These are phyloP conservation scores for Drosophila triauraria DNA, from an alignment of 1,140 invertebrate genomes.

Conservation along the genomic window DNA sequence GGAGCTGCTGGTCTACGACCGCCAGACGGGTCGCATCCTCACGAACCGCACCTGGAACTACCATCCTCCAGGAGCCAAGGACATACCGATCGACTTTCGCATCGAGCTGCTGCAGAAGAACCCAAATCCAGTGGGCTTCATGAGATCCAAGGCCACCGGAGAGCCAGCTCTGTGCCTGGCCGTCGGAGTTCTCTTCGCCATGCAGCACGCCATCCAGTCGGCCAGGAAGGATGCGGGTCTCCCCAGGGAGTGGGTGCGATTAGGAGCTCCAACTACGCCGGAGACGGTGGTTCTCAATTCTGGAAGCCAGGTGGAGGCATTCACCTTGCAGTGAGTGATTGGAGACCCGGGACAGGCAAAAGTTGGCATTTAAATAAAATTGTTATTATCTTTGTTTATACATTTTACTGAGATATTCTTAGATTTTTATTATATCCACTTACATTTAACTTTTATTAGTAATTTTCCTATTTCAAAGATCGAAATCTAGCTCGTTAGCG, in stretches of 20 bases:
- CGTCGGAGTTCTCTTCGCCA: slow-evolving; percentile 89
- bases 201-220: slow-evolving; percentile 89
- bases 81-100: slow-evolving; percentile 93
- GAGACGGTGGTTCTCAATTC: slow-evolving; percentile 82
- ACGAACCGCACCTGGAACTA: slow-evolving; percentile 93
- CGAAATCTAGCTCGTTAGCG: background rate
- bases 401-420: too few species aligned
- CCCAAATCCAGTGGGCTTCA: slow-evolving; percentile 88
- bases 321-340: slow-evolving; percentile 15
- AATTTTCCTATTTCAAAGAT: background rate
- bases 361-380: background rate
- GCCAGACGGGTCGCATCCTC: slow-evolving; percentile 88
- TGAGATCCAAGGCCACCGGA: slow-evolving; percentile 92
- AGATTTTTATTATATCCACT: too few species aligned
- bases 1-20: slow-evolving; percentile 89
- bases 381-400: too few species aligned
- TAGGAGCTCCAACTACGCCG: slow-evolving; percentile 85
- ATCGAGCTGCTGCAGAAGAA: slow-evolving; percentile 90
- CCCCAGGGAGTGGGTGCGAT: slow-evolving; percentile 85
- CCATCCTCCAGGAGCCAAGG: slow-evolving; percentile 92
- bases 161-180: slow-evolving; percentile 92
- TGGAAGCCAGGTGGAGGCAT: slow-evolving; percentile 42
- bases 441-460: too few species aligned
- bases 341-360: background rate
- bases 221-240: slow-evolving; percentile 87